A percentile compares a stretch with the other conserved stretches of the same genome.
phyloP scores from a whole-genome alignment of 2,797 vertebrate genomes.

The Scolopax bukidnonensis region DNA sequence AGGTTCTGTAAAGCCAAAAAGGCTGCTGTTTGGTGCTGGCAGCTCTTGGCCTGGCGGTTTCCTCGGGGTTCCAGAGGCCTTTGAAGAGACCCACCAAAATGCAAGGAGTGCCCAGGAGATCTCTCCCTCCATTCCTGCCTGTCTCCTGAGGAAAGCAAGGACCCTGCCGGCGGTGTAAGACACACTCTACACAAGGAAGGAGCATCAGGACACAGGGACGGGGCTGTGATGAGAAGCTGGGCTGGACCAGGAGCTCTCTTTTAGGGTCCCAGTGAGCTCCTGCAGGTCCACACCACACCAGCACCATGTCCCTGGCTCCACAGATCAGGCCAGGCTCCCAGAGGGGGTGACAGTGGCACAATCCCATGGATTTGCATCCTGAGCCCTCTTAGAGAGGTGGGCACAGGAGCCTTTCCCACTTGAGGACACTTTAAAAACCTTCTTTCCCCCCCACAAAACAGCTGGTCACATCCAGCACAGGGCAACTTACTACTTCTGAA shows the following conservation, averaged over 20 bases:
- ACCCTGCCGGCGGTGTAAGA: background rate
- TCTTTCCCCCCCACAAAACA: background rate
- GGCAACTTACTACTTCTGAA: background rate
- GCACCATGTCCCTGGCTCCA: background rate
- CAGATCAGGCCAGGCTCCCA: background rate
- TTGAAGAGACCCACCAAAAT: background rate
- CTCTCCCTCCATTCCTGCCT: background rate
- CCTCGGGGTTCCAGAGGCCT: background rate
- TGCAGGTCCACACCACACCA: background rate
- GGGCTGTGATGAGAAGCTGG: background rate
- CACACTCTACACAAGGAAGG: fast-evolving
- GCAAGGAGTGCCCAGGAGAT: fast-evolving
- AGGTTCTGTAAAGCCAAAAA: background rate
- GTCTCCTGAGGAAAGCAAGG: background rate
- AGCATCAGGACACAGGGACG: background rate
- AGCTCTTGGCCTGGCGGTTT: background rate
- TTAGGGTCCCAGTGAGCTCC: background rate
- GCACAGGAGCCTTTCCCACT: fast-evolving
- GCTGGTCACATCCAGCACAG: fast-evolving
- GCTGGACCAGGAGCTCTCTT: background rate
- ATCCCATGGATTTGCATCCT: background rate
- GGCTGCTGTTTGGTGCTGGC: background rate
- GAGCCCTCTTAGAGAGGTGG: fast-evolving
- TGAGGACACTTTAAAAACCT: background rate
- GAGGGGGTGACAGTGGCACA: background rate